phyloP scores from a whole-genome alignment of 2,888 invertebrate species.

The Lycocerus yunnanus region DNA sequence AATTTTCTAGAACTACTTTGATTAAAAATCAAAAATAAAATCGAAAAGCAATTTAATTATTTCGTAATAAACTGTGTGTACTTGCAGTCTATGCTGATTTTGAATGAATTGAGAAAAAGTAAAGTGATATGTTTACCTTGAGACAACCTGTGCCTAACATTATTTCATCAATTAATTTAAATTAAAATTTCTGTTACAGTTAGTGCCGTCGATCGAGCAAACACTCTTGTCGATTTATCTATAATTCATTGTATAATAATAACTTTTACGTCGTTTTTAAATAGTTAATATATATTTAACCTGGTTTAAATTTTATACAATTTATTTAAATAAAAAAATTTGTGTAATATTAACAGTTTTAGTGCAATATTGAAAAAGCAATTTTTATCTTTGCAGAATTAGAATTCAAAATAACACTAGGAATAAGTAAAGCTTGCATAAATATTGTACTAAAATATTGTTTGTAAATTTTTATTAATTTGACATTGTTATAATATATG shows the following conservation, averaged over 20 bases:
- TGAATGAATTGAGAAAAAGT: too few species aligned
- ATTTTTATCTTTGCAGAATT: not conserved
- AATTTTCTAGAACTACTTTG: not conserved
- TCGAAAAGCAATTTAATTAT: not conserved
- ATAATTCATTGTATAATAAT: constrained; percentile 24
- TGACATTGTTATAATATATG: not conserved
- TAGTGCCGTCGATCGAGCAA: constrained; percentile 24
- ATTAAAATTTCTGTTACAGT: constrained; percentile 18
- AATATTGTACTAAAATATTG: not conserved
- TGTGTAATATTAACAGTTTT: constrained; percentile 4
- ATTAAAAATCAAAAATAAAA: not conserved
- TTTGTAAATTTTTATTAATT: not conserved
- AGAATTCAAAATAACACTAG: not conserved
- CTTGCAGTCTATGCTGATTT: too few species aligned
- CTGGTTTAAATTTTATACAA: constrained; percentile 1
- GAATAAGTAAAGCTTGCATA: not conserved
- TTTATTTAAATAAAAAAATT: not conserved
- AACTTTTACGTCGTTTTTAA: constrained; percentile 15
- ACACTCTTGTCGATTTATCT: constrained; percentile 19
- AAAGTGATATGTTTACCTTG: too few species aligned
- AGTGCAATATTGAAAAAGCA: constrained; percentile 1
- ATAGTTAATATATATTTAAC: constrained; percentile 22
- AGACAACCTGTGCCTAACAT: not conserved
- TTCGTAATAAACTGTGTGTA: too few species aligned
- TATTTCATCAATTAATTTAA: not conserved